Conservation (phyloP, 2,113 vertebrate genomes). For the Forbesichthys papilliferus region DNA sequence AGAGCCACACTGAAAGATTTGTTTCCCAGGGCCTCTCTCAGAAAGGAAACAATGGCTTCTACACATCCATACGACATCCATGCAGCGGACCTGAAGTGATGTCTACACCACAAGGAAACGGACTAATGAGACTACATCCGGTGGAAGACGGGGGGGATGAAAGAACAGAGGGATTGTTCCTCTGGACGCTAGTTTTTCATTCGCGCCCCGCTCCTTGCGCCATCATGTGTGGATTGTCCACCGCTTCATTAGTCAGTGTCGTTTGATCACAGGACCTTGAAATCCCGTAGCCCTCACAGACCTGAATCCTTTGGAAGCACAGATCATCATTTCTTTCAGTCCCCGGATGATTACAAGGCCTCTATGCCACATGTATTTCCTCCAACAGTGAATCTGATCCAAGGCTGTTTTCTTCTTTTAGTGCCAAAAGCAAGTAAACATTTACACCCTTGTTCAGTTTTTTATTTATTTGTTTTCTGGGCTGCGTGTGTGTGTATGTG, state of each 20-base stretch:
- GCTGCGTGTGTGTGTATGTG: background rate
- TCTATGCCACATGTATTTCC: constrained; percentile 26
- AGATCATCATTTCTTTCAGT: constrained; percentile 30
- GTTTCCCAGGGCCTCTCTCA: constrained; percentile 51
- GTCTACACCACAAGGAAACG: constrained; percentile 50
- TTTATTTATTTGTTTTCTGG: background rate
- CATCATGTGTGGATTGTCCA: constrained; percentile 51
- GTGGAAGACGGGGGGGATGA: constrained; percentile 13
- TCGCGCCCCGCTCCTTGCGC: constrained; percentile 22
- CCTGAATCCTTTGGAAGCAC: constrained; percentile 4
- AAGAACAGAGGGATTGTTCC: constrained; percentile 21
- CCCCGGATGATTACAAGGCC: constrained; percentile 47
- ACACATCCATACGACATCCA: constrained; percentile 67
- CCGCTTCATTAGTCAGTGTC: constrained; percentile 61
- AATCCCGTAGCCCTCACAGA: constrained; percentile 37
- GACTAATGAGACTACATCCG: constrained; percentile 73
- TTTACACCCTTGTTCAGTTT: constrained; percentile 26
- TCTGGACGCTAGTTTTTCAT: constrained; percentile 13
- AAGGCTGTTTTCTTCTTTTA: constrained; percentile 37
- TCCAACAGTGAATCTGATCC: constrained; percentile 12
- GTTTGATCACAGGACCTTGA: constrained; percentile 63
- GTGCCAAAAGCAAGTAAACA: constrained; percentile 49
- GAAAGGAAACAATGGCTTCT: constrained; percentile 58
- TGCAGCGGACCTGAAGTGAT: constrained; percentile 60
- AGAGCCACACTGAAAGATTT: constrained; percentile 22